These are phyloP conservation scores for Holocentrus rufus DNA, from an alignment of 2,797 vertebrate species.

Conservation along the genomic window DNA sequence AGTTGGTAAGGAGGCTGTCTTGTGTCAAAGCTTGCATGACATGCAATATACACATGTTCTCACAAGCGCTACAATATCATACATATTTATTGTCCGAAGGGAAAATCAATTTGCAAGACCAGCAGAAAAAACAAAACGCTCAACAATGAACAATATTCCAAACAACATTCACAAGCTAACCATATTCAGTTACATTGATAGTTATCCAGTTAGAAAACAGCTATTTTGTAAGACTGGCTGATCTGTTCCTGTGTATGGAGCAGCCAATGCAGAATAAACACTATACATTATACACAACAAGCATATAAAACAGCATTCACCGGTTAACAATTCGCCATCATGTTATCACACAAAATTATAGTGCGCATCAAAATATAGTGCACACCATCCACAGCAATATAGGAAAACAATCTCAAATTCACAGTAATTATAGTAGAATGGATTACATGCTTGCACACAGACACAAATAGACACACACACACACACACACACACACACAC, in stretches of 20 bases:
- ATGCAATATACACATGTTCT: slow-evolving; percentile 5
- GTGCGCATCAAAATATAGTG: background rate
- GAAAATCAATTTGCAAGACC: background rate
- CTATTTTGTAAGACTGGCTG: background rate
- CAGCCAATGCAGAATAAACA: background rate
- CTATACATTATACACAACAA: background rate
- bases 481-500: slow-evolving; percentile 7
- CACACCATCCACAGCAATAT: background rate
- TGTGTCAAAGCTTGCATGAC: slow-evolving; percentile 12
- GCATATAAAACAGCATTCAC: background rate
- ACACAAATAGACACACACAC: slow-evolving; percentile 22
- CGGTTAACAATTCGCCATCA: background rate
- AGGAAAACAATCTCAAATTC: slow-evolving; percentile 16
- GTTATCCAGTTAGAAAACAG: background rate
- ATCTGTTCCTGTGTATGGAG: background rate
- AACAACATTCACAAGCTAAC: background rate
- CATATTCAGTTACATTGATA: background rate
- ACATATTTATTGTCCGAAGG: slow-evolving; percentile 17
- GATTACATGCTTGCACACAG: slow-evolving; percentile 28
- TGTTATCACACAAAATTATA: slow-evolving; percentile 13
- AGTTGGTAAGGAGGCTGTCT: slow-evolving; percentile 15
- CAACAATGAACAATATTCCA: background rate
- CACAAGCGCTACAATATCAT: background rate
- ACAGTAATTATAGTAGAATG: slow-evolving; percentile 16
- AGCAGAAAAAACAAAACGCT: slow-evolving; percentile 1